Evolutionary conservation across 92 coral and sea anemone genomes (phyloP).

Genomic region (Blastomussa wellsi): DNA sequence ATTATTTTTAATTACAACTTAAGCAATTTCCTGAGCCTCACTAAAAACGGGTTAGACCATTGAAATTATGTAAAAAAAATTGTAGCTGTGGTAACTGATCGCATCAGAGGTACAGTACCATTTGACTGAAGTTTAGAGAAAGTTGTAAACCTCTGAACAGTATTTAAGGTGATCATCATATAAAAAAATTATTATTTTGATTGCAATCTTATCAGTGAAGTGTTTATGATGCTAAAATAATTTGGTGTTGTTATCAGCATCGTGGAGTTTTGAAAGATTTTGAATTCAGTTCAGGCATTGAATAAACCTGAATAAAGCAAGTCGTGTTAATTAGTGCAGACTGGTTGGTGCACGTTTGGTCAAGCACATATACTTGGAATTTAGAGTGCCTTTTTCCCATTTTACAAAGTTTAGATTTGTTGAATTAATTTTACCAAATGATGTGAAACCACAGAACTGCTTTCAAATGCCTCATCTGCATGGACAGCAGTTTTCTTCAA

Average conservation of each 20-base stretch:
- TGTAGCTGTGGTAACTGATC: too few species aligned
- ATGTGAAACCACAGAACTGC: background rate
- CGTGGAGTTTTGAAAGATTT: background rate
- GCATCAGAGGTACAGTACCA: too few species aligned
- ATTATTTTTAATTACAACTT: background rate
- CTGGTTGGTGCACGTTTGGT: background rate
- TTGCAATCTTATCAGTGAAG: too few species aligned
- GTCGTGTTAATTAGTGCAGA: background rate
- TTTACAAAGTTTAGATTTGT: background rate
- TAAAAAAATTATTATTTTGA: too few species aligned
- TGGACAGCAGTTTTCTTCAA: background rate
- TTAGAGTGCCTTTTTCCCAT: background rate
- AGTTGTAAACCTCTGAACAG: too few species aligned
- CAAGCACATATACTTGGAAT: background rate
- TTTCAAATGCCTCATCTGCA: background rate
- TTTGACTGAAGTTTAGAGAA: background rate
- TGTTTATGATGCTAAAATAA: too few species aligned
- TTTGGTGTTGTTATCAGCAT: background rate
- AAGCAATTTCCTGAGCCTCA: background rate
- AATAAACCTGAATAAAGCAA: background rate
- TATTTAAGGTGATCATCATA: too few species aligned
- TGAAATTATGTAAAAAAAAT: background rate
- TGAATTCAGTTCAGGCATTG: background rate
- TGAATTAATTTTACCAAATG: background rate
- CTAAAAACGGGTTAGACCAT: background rate